These are phyloP conservation scores for Tiliacea aurago DNA, from an alignment of 2,888 invertebrate species.

Conservation along the genomic window DNA sequence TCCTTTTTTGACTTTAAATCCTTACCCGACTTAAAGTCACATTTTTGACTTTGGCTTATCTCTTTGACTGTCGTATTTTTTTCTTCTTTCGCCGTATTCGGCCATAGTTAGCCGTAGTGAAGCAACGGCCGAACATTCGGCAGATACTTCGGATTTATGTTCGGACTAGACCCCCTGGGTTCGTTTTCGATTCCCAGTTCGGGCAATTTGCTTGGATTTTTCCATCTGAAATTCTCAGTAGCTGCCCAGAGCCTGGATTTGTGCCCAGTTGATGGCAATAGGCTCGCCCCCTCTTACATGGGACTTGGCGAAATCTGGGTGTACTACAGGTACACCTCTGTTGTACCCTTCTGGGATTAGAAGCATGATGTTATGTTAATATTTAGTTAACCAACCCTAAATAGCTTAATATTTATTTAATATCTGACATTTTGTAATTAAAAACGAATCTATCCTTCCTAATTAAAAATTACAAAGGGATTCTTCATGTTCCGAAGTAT, in stretches of 20 bases:
- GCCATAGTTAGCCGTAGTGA: too few species aligned
- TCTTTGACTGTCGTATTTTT: too few species aligned
- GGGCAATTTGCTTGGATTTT: too few species aligned
- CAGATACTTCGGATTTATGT: too few species aligned
- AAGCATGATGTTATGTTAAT: not conserved
- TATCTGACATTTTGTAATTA: slow-evolving; percentile 38
- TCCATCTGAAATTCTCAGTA: too few species aligned
- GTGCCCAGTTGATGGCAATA: not conserved
- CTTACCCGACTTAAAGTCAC: too few species aligned
- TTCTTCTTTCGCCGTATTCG: too few species aligned
- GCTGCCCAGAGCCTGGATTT: not conserved
- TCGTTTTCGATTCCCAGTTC: too few species aligned
- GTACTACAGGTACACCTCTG: not conserved
- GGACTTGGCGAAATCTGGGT: not conserved
- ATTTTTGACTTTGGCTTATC: too few species aligned
- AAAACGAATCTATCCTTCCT: slow-evolving; percentile 35
- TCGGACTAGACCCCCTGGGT: too few species aligned
- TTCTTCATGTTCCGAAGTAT: slow-evolving; percentile 35
- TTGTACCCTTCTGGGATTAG: not conserved
- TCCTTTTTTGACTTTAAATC: too few species aligned
- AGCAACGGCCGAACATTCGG: too few species aligned
- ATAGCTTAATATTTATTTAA: slow-evolving; percentile 40
- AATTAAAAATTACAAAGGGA: slow-evolving; percentile 30
- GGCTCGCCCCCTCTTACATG: not conserved
- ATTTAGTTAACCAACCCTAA: not conserved